Evolutionary conservation across 2,113 vertebrate species (phyloP), one percentile per base, ranked within the genome.

Genomic region (Elephantulus edwardii): DNA sequence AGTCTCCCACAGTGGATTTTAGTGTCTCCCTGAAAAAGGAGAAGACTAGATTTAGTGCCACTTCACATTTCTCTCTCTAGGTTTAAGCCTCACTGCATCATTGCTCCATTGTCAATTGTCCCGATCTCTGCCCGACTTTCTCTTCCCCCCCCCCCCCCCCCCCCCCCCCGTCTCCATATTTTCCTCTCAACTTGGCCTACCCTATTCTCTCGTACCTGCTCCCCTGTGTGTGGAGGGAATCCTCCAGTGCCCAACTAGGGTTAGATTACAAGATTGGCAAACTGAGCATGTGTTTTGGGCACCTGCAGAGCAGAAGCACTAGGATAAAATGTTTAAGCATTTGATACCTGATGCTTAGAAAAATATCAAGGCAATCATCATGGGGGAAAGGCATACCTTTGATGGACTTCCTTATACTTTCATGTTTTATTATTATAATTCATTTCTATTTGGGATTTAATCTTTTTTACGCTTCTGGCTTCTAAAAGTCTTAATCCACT

Each of bases 251-350:
- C 54, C 82, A 76, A 1, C 20, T 35, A 48, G 82, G 50, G 24
- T 52, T 90, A 62, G 40, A 88, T 92, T 81, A 88, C 81, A 64
- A 93, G 78, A 77, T 17, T 81, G 28, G 24, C 56, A 66, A 42
- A 52, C 28, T 33, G 46, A 74, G 64, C 7, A 5, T 50, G 68
- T 33, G 20, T 46, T 89, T 26, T 38, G 75, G 52, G 12, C 66
- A 91, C 56, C 87, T 83, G 75, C n/a, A 83, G 83, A 68, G 54
- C 60, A 83, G 62, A 75, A 20, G 40, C 33, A 26, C 26, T 22
- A 33, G 33, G 46, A 84, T 70, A 60, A 86, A 75, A 66, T 92
- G 42, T 72, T 93, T 94, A 90, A 86, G 38, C 87, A 87, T 83
- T 38, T 60, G 56, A 33, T 93, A 75, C 8, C 64, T 33, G 24